Evolutionary conservation across 2,797 vertebrate species (phyloP), one percentile per base, ranked within the genome.

Genomic region (Coranthus polyacanthus): DNA sequence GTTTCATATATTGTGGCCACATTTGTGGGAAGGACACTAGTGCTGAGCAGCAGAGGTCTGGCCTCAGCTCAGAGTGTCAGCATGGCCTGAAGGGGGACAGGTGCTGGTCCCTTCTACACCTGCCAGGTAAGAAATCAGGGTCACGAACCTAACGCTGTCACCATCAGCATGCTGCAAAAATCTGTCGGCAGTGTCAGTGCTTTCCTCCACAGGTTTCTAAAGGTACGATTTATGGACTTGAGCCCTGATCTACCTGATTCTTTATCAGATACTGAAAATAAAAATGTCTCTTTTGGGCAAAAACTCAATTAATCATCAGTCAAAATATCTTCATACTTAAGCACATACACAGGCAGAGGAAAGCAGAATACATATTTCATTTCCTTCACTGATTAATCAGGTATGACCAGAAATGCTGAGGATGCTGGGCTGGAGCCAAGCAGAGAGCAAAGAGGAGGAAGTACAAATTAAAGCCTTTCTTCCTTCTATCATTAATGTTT

Each of bases 51-150:
- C 54, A 9, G 56, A 70, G 61, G 53, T 66, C 59, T 38, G 60
- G 56, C 12, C 41, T 1, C 50, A 0, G 68, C 20, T 59, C 65
- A 37, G 43, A 44, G 37, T 12, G 7, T 29, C 56, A 4, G 12
- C 2, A 29, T 10, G 12, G 61, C 72, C 83, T 46, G 65, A 24
- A 61, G 79, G 57, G 26, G 5, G 42, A 52, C 80, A 82, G 79
- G 79, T 80, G 74, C 58, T 45, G 61, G 38, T 22, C 49, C 76
- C 77, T 65, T 76, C 74, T 81, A 75, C 57, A 71, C 71, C 17
- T 18, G 39, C 18, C 61, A 76, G 72, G 68, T 70, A 55, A 55
- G 29, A 64, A 26, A 51, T 39, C 29, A 1, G 52, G 69, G 82
- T 59, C 47, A 1, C 3, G 50, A 50, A 46, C 60, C 51, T 3